A percentile compares a stretch with the other conserved stretches of the same genome.
These are phyloP conservation scores for Amiota minor DNA, from an alignment of 2,888 invertebrate genomes.

Conservation along the genomic window DNA sequence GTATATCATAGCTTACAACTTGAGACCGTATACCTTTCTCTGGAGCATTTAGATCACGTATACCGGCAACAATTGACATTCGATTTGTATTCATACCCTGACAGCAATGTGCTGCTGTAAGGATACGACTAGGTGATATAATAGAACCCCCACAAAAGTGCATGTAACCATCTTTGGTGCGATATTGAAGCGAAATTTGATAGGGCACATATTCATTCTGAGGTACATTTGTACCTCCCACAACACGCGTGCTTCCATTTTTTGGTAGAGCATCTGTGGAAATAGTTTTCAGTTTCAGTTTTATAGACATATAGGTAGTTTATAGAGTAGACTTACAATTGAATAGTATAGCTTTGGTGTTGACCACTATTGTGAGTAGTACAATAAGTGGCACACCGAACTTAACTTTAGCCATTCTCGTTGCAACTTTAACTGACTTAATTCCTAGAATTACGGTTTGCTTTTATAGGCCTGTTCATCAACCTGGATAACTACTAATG, in stretches of 20 bases:
- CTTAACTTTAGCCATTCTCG: neutral
- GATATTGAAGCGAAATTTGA: constrained; percentile 69
- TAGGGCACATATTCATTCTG: constrained; percentile 65
- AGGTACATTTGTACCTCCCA: constrained; percentile 65
- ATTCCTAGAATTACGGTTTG: neutral
- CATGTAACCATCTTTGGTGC: constrained; percentile 46
- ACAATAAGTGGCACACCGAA: neutral
- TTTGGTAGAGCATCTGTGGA: constrained; percentile 44
- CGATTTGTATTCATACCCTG: constrained; percentile 51
- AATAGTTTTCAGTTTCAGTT: neutral
- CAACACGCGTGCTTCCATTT: constrained; percentile 53
- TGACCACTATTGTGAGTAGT: neutral
- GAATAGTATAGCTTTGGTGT: neutral
- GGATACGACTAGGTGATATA: constrained; percentile 59
- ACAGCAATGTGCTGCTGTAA: constrained; percentile 73
- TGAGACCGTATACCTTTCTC: constrained; percentile 54
- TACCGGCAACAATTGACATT: constrained; percentile 65
- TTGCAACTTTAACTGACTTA: neutral
- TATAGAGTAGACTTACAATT: neutral
- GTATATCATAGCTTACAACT: constrained; percentile 59
- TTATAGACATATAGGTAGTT: neutral
- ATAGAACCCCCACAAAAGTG: constrained; percentile 73
- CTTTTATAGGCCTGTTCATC: neutral
- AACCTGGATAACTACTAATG: too few relatives aligned
- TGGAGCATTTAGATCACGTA: constrained; percentile 53